Evolutionary conservation across 2,888 invertebrate species (phyloP).

Genomic region (Epinotia ramella): DNA sequence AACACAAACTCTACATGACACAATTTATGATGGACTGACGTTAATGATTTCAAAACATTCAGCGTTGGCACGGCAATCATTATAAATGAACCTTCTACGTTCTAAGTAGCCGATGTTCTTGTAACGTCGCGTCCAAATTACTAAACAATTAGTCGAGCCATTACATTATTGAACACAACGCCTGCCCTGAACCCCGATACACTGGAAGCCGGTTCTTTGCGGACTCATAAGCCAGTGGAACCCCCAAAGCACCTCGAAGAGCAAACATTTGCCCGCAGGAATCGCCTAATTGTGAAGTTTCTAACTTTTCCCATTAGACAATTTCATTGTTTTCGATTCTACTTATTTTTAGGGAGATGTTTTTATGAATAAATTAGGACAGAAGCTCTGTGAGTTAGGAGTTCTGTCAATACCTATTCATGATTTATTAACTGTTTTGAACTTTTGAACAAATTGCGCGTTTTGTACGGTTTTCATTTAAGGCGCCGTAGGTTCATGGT

Average conservation of each 20-base stretch:
- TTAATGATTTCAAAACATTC: no score
- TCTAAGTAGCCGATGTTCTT: no score
- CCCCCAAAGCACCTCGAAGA: slow-evolving; percentile 18
- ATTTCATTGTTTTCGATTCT: slow-evolving; percentile 51
- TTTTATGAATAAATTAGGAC: slow-evolving; percentile 42
- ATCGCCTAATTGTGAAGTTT: slow-evolving; percentile 56
- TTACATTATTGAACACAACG: background rate
- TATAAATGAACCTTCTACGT: no score
- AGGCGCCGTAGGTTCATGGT: no score
- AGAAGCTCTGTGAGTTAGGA: slow-evolving; percentile 25
- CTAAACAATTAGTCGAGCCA: background rate
- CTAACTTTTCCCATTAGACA: slow-evolving; percentile 56
- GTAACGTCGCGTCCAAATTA: no score
- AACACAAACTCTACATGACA: background rate
- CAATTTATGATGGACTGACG: no score
- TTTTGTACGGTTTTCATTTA: slow-evolving; percentile 9
- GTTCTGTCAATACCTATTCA: slow-evolving; percentile 33
- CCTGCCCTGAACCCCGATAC: background rate
- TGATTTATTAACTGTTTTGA: slow-evolving; percentile 29
- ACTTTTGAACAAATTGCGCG: background rate
- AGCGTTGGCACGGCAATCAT: no score
- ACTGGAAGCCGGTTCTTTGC: background rate
- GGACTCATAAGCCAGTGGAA: slow-evolving; percentile 2
- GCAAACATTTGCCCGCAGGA: slow-evolving; percentile 37
- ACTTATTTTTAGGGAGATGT: slow-evolving; percentile 44